Evolutionary conservation across 2,888 invertebrate species (phyloP).

Genomic region (Fissipunctia ypsillon): DNA sequence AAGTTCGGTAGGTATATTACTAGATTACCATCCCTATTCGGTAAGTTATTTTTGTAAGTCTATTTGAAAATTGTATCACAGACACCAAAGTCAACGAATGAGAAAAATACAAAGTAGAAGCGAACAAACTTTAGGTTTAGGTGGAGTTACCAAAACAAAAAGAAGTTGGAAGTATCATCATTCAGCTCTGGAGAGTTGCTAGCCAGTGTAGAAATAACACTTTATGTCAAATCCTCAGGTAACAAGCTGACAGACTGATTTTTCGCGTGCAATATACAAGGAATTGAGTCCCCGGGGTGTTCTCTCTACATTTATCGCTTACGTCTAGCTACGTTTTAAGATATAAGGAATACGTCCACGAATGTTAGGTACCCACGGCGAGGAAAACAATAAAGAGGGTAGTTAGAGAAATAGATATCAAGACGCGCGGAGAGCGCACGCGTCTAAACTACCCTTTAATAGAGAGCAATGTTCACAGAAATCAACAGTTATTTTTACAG

Average conservation of each 20-base stretch:
- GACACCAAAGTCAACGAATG: neutral
- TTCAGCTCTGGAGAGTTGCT: slow-evolving; percentile 52
- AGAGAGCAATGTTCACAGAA: slow-evolving; percentile 81
- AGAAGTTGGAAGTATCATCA: slow-evolving; percentile 54
- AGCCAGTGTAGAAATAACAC: slow-evolving; percentile 51
- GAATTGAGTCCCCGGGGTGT: slow-evolving; percentile 59
- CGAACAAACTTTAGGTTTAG: slow-evolving; percentile 38
- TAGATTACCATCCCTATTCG: neutral
- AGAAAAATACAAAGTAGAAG: slow-evolving; percentile 19
- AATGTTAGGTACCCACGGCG: slow-evolving; percentile 76
- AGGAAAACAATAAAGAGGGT: slow-evolving; percentile 81
- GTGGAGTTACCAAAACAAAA: slow-evolving; percentile 43
- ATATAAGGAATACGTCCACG: slow-evolving; percentile 65
- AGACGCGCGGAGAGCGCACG: slow-evolving; percentile 74
- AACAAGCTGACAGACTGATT: slow-evolving; percentile 65
- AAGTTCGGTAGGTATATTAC: neutral
- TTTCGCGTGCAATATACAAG: slow-evolving; percentile 59
- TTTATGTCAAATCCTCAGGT: slow-evolving; percentile 55
- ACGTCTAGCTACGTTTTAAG: slow-evolving; percentile 59
- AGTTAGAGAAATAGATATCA: slow-evolving; percentile 84
- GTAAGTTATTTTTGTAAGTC: neutral
- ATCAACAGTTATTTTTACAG: slow-evolving; percentile 83
- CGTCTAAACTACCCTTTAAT: slow-evolving; percentile 83
- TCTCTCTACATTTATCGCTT: slow-evolving; percentile 60
- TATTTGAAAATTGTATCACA: neutral